Evolutionary conservation across 2,888 invertebrate species (phyloP), one percentile per base, ranked within the genome.

Genomic region (Siphonodentalium dalli): DNA sequence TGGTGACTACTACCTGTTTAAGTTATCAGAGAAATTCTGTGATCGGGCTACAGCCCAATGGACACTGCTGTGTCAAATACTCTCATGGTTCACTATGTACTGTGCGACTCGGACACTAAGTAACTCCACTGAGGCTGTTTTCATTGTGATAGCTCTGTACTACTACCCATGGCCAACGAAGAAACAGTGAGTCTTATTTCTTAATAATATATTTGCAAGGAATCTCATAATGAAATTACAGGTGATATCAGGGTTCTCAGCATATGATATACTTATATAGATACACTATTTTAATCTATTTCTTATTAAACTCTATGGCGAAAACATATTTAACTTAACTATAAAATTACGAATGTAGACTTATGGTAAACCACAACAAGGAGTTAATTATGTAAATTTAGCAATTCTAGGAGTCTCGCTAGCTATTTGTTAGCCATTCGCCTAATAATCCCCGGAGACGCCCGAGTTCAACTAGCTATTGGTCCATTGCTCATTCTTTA

Each of bases 51-150:
- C 78, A 13, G 82, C 80, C 3, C 74, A 89, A 80, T 91, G 91
- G 90, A 88, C 90, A 0, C 76, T 91, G 7, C 88, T 90, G 67
- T 84, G 89, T 50, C 86, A 92, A 43, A 83, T 89, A 0, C 87
- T 89, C 0, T 89, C 91, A 37, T 96, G 93, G 92, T 97, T 94
- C 82, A 90, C 92, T 87, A 91, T 92, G 78, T 98, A 93, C 79
- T 92, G 90, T 11, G 88, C 89, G 0, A 88, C 93, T 0, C 86
- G 98, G 44, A 96, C 96, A 0, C 78, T 98, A 41, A 87, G 90
- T 29, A 98, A 98, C 78, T 90, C 90, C 0, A 82, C 92, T 61
- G 98, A 99, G 84, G 89, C 91, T 27, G 86, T 89, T 0, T 81
- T 96, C 24, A 90, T 91, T 2, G 87, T 88, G 0, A 87, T 94